These are phyloP conservation scores for Rissa tridactyla DNA, from an alignment of 2,113 vertebrate species.

Conservation along the genomic window DNA sequence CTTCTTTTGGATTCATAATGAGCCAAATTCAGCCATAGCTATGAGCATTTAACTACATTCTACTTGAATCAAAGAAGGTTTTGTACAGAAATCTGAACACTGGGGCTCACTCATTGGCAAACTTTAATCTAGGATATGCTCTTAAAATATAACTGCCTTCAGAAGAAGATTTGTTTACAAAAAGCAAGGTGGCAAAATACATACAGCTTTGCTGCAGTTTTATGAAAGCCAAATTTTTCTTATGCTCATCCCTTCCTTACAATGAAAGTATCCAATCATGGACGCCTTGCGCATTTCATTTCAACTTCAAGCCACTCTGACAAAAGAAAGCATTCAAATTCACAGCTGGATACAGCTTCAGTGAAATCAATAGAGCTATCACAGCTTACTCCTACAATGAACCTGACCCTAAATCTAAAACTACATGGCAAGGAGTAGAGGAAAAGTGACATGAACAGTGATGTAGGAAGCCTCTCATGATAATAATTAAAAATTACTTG, in stretches of 20 bases:
- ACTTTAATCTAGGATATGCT: neutral
- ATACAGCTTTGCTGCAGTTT: neutral
- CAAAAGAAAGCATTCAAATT: conserved; percentile 11
- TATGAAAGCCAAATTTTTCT: neutral
- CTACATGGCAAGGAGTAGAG: neutral
- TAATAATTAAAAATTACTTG: neutral
- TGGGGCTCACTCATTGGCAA: neutral
- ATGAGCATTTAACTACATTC: neutral
- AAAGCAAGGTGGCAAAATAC: neutral
- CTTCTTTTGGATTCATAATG: neutral
- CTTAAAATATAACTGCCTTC: neutral
- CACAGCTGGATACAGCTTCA: neutral
- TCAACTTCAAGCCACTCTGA: neutral
- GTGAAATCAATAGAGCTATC: neutral
- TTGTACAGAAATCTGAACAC: neutral
- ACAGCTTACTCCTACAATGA: neutral
- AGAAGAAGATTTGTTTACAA: neutral
- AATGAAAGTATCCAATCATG: neutral
- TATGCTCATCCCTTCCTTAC: neutral
- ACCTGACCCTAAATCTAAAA: neutral
- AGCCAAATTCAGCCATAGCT: neutral
- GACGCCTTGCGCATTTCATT: neutral
- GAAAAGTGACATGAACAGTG: neutral
- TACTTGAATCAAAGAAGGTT: neutral
- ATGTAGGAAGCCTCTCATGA: neutral